Percentiles rank a stretch among this genome's conserved stretches.
Evolutionary conservation across 2,113 vertebrate species (phyloP).

Genomic region (Ceyx cyanopectus): DNA sequence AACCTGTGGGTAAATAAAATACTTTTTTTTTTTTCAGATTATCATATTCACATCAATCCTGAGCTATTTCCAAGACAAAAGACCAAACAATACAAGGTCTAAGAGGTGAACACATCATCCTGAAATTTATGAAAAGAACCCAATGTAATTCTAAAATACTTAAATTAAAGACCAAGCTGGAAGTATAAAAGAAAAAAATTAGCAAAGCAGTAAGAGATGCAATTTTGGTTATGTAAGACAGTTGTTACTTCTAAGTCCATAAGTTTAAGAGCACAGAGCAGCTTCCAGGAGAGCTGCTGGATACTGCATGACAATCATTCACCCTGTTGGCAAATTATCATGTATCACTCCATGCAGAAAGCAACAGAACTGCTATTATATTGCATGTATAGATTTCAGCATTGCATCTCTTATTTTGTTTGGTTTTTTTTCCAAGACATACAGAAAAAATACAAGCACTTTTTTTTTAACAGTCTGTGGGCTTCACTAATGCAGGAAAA

Average conservation of each 20-base stretch:
- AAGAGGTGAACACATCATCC: not conserved
- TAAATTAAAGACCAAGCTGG: conserved; percentile 11
- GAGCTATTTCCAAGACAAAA: not conserved
- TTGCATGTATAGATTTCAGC: not conserved
- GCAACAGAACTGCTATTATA: not conserved
- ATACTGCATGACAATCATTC: not conserved
- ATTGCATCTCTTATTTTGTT: not conserved
- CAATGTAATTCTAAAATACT: not conserved
- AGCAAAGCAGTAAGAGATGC: not conserved
- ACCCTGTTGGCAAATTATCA: not conserved
- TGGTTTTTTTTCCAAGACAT: not conserved
- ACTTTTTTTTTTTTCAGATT: no score
- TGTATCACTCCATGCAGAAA: not conserved
- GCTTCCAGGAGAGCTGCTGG: not conserved
- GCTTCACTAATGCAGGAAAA: not conserved
- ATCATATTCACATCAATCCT: not conserved
- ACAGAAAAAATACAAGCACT: not conserved
- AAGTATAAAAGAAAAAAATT: not conserved
- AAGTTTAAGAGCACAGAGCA: not conserved
- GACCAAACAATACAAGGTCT: not conserved
- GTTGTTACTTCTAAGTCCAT: not conserved
- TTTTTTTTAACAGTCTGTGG: not conserved
- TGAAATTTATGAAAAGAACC: not conserved
- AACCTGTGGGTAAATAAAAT: no score
- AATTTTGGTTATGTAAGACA: not conserved